Evolutionary conservation across 2,888 invertebrate species (phyloP).

Genomic region (Watsonalla cultraria): DNA sequence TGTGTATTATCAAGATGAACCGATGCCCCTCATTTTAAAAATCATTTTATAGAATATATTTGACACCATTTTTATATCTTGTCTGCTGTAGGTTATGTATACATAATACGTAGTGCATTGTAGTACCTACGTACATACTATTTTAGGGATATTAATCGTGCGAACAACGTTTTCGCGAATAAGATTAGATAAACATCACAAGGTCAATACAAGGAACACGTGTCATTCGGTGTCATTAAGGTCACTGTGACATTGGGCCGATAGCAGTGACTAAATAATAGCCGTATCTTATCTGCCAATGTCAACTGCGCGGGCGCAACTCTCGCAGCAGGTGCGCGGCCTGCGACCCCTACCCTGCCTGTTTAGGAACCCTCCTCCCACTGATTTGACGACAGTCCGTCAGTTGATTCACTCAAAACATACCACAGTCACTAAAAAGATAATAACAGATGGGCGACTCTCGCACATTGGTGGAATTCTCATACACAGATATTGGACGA

Average conservation of each 20-base stretch:
- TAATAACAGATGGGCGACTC: not conserved
- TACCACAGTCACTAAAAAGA: not conserved
- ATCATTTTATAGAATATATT: too few relatives aligned
- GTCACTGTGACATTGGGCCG: slow-evolving; percentile 76
- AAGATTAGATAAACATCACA: slow-evolving; percentile 76
- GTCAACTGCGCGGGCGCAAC: slow-evolving; percentile 64
- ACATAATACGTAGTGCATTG: not conserved
- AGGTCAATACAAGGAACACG: slow-evolving; percentile 64
- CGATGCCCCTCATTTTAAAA: too few relatives aligned
- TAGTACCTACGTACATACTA: slow-evolving; percentile 10
- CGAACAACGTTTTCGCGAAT: slow-evolving; percentile 61
- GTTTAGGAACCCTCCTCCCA: slow-evolving; percentile 26
- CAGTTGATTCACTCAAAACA: not conserved
- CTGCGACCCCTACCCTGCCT: slow-evolving; percentile 58
- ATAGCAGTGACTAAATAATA: slow-evolving; percentile 75
- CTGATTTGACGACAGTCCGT: slow-evolving; percentile 14
- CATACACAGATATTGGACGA: too few relatives aligned
- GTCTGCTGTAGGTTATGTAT: too few relatives aligned
- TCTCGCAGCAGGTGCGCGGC: slow-evolving; percentile 59
- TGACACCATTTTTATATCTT: too few relatives aligned
- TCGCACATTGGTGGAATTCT: too few relatives aligned
- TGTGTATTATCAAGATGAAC: too few relatives aligned
- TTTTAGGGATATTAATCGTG: slow-evolving; percentile 38
- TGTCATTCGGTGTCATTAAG: slow-evolving; percentile 75
- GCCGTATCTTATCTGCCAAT: slow-evolving; percentile 75